Conservation (phyloP, 1,140 invertebrate genomes). For the Portunus trituberculatus region DNA sequence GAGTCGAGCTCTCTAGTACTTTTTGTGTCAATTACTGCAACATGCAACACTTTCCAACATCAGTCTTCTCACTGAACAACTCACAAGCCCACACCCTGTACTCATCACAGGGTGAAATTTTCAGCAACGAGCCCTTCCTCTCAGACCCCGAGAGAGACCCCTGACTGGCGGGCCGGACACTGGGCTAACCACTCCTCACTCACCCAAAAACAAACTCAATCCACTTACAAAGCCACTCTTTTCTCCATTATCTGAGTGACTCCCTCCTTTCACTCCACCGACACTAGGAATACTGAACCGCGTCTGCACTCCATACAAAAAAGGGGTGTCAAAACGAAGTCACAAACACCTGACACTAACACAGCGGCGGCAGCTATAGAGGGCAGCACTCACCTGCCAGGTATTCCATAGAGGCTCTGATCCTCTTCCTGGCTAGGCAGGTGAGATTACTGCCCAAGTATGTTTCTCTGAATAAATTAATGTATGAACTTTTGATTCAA, state of each 20-base stretch:
- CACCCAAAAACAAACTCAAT: no score
- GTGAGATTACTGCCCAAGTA: background rate
- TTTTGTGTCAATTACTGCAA: background rate
- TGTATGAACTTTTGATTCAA: background rate
- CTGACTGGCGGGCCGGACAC: background rate
- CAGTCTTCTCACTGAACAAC: background rate
- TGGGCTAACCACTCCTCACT: background rate
- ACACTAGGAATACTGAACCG: background rate
- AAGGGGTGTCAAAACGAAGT: conserved; percentile 62
- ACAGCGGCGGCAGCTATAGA: background rate
- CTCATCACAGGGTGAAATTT: background rate
- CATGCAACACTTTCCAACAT: background rate
- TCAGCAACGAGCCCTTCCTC: background rate
- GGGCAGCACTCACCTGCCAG: background rate
- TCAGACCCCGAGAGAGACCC: background rate
- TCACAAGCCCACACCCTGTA: background rate
- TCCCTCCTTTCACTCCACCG: background rate
- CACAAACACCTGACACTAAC: conserved; percentile 14
- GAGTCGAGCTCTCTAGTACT: conserved; percentile 49
- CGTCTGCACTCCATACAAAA: conserved; percentile 30
- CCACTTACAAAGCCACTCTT: no score
- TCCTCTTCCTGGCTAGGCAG: background rate
- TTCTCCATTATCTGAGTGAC: background rate
- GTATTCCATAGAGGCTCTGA: background rate
- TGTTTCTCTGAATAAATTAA: background rate